These are phyloP conservation scores for Cydia fagiglandana DNA, from an alignment of 1,140 invertebrate species.

Conservation along the genomic window DNA sequence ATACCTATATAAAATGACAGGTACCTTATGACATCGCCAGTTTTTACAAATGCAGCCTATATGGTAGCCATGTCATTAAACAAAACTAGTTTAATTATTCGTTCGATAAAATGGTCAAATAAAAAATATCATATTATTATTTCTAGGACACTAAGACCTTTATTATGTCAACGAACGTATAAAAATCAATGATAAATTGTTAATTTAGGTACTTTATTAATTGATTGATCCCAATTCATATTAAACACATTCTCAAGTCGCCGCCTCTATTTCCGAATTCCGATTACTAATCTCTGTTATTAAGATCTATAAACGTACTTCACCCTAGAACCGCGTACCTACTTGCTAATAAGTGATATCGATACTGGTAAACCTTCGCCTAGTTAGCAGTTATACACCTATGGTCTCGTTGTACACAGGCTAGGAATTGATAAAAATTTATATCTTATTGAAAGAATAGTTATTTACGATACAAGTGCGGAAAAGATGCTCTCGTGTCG, in stretches of 20 bases:
- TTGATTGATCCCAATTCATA: conserved; percentile 14
- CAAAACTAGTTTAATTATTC: too few species aligned
- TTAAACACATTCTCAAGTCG: conserved; percentile 1
- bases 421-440: neutral
- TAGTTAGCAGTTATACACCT: conserved; percentile 37
- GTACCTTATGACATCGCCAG: too few species aligned
- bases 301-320: neutral
- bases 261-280: neutral
- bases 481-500: too few species aligned
- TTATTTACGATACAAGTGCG: too few species aligned
- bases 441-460: neutral
- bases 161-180: neutral
- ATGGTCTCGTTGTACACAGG: neutral
- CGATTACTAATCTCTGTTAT: conserved; percentile 14
- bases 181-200: neutral
- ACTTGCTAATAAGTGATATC: conserved; percentile 21
- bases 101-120: too few species aligned
- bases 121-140: neutral
- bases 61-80: too few species aligned
- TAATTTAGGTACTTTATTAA: neutral
- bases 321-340: neutral
- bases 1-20: too few species aligned
- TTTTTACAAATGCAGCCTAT: too few species aligned
- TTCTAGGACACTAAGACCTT: neutral
- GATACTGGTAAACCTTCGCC: conserved; percentile 47